Base-by-base conservation (phyloP, 2,113 vertebrate genomes). In the Lutjanus erythropterus region DNA sequence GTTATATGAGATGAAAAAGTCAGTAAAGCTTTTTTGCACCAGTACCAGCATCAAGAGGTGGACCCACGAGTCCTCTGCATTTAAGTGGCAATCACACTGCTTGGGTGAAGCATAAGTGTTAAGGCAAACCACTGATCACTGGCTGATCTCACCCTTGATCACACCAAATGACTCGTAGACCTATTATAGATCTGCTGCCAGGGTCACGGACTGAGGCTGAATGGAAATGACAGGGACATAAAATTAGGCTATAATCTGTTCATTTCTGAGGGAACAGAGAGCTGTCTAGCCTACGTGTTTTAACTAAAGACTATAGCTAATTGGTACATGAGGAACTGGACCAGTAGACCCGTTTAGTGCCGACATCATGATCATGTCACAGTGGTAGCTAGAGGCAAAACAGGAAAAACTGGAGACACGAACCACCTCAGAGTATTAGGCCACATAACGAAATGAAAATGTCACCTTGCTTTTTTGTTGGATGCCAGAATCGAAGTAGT, bases 51-150 rank as follows among this genome's bases (percentile, higher is more conserved):
- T 35, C 33, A 69, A 50, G 56, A 59, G 64, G 60, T 7, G 21
- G 35, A 62, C 72, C 56, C 69, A 64, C 7, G 23, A 35, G 71
- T 35, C 68, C 31, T 73, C 53, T 19, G 42, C 61, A 77, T 87
- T 83, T 83, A 86, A 78, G 86, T 74, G 83, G 72, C 75, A 90
- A 84, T 90, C 75, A 87, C 58, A 55, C 59, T 64, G 59, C 65
- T 52, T 66, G 33, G 76, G 59, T 86, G 70, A 84, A 71, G 50
- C 66, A 66, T 71, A 75, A 80, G 59, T 44, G 21, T 62, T 83
- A 72, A 84, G 85, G 62, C 58, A 76, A 89, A 74, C 64, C 65
- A 74, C 76, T 78, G 78, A 86, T 87, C 67, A 80, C 61, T 61
- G 62, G 71, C 44, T 85, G 76, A 88, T 90, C 81, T 89, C 72